A percentile compares a stretch with the other conserved stretches of the same genome.
phyloP scores from a whole-genome alignment of 2,888 invertebrate species.

The Tipula confusa region DNA sequence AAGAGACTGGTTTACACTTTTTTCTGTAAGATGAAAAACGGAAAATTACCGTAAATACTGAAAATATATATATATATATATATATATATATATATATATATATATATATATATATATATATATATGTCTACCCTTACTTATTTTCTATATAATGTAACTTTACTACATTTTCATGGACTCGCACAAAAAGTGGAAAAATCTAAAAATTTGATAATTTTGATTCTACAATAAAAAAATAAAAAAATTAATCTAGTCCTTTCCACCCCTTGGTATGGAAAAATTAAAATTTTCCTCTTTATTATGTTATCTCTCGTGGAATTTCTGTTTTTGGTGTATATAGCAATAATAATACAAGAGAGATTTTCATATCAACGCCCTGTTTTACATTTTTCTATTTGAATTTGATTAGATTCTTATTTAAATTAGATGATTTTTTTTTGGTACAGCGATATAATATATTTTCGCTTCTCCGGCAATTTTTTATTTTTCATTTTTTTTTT shows the following conservation, averaged over 20 bases:
- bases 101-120: no score
- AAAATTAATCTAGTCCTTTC: slow-evolving; percentile 9
- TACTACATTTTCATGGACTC: background rate
- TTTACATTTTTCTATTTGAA: slow-evolving; percentile 32
- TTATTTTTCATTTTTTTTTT: slow-evolving; percentile 8
- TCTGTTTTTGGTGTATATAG: slow-evolving; percentile 20
- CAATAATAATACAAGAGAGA: slow-evolving; percentile 29
- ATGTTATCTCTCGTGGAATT: slow-evolving; percentile 25
- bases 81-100: no score
- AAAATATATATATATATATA: no score
- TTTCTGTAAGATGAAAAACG: background rate
- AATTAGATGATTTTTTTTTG: slow-evolving; percentile 30
- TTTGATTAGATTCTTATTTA: slow-evolving; percentile 32
- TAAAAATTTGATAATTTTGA: slow-evolving; percentile 20
- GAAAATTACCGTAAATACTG: background rate
- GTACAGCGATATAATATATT: slow-evolving; percentile 20
- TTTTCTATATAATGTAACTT: background rate
- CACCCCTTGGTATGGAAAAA: slow-evolving; percentile 20
- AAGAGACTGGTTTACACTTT: background rate
- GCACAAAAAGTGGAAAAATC: background rate
- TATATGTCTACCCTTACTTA: background rate
- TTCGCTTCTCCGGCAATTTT: slow-evolving; percentile 28
- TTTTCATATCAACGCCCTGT: slow-evolving; percentile 32
- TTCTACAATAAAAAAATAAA: background rate
- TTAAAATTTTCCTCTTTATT: slow-evolving; percentile 25